phyloP scores from a whole-genome alignment of 2,797 vertebrate genomes.

The Enteromius fasciolatus region DNA sequence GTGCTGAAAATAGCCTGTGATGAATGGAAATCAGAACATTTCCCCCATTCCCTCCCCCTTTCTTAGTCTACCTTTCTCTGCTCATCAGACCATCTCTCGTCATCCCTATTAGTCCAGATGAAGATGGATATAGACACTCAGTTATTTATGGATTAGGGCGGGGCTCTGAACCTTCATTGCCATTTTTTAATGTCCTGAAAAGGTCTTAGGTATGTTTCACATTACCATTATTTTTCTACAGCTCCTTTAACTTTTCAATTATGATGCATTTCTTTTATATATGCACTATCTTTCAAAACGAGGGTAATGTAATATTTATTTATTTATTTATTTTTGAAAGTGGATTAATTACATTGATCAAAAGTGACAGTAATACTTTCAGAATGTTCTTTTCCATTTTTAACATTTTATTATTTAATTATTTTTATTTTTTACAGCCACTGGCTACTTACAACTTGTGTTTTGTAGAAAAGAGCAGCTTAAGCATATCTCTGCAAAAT shows the following conservation, averaged over 20 bases:
- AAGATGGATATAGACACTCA: slow-evolving; percentile 65
- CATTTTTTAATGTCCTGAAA: slow-evolving; percentile 16
- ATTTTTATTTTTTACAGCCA: background rate
- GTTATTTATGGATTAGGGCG: slow-evolving; percentile 55
- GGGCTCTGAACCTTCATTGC: slow-evolving; percentile 12
- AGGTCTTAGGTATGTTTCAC: background rate
- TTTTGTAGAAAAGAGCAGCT: background rate
- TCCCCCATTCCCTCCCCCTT: background rate
- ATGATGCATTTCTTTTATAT: background rate
- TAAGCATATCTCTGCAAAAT: background rate
- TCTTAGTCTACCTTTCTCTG: background rate
- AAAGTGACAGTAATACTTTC: background rate
- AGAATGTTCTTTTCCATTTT: background rate
- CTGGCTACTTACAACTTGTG: background rate
- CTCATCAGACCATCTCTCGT: slow-evolving; percentile 48
- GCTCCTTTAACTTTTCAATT: background rate
- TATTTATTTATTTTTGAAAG: background rate
- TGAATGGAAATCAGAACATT: slow-evolving; percentile 44
- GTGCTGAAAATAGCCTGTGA: slow-evolving; percentile 43
- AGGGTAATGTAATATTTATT: background rate
- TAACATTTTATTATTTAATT: background rate
- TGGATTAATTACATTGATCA: background rate
- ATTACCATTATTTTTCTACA: slow-evolving; percentile 21
- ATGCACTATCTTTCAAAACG: background rate
- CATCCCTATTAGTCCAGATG: slow-evolving; percentile 67